Base-by-base conservation (phyloP, 2,797 vertebrate genomes). In the Smutsia gigantea region DNA sequence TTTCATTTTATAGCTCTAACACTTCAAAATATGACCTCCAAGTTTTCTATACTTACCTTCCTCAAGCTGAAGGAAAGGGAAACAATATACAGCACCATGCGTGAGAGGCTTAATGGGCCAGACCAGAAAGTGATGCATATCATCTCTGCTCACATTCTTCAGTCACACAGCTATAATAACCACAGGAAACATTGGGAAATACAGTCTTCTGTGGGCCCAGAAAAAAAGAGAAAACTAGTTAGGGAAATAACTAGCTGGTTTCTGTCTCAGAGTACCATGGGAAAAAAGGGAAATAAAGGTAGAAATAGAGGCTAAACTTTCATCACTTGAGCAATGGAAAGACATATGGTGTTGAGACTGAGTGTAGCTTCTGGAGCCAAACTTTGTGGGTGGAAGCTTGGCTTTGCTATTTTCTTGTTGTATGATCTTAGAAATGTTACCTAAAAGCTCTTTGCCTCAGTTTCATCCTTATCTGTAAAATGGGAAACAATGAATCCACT, bases 361-460 rank as follows among this genome's bases (percentile, higher is more conserved):
- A 83, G 19, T 14, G 9, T 29, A 63, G 31, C 19, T 31, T 92
- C 92, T 34, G 18, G 29, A 95, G 49, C 46, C 71, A 96, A 59
- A 92, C 89, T 91, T 8, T 21, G 55, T 68, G 25, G 14, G 8
- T 34, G 34, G 77, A 82, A 82, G 55, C 18, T 49, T 94, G 74
- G 74, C 14, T 86, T n/a, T 59, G n/a, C 37, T 85, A 31, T 86
- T 95, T 79, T 25, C 55, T 90, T 94, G 21, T 68, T 88, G 37
- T 68, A 3, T 55, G 29, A 91, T 72, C 39, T 84, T 93, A 94
- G 89, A 81, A 17, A 21, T 59, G 42, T 86, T 72, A 82, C 46
- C 75, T 57, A 37, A 84, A 59, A 55, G 46, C 57, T 85, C 37
- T 93, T 89, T 94, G 37, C 46, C 57, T 92, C 23, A 66, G 57